phyloP scores from a whole-genome alignment of 2,113 vertebrate genomes.

The Lampris incognitus region DNA sequence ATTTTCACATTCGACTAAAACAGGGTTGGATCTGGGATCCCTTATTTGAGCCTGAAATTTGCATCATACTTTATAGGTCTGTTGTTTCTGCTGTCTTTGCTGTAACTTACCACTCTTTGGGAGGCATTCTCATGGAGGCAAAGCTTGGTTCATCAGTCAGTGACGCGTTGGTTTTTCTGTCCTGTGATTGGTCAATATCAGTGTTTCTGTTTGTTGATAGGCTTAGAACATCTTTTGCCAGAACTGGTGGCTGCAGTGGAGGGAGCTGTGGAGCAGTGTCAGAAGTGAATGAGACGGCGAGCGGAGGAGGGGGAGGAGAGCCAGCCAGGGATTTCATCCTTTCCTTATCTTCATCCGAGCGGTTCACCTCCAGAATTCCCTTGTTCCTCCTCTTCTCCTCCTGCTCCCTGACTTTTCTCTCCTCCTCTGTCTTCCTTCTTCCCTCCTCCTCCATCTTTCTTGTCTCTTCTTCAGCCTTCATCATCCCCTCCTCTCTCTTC shows the following conservation, averaged over 20 bases:
- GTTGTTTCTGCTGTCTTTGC: not conserved
- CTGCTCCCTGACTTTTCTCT: not conserved
- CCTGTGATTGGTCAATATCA: not conserved
- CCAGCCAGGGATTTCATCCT: constrained; percentile 55
- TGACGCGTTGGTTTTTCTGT: constrained; percentile 8
- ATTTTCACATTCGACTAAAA: no score
- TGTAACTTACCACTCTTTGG: constrained; percentile 67
- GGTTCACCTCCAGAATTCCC: constrained; percentile 52
- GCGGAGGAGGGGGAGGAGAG: constrained; percentile 3
- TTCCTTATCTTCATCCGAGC: constrained; percentile 76
- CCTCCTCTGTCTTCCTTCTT: not conserved
- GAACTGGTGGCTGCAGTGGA: constrained; percentile 11
- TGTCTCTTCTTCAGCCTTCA: not conserved
- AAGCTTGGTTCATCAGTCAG: constrained; percentile 24
- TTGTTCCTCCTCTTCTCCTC: constrained; percentile 23
- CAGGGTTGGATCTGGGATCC: no score
- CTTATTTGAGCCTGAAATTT: no score
- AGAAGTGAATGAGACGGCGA: not conserved
- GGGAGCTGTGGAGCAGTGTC: constrained; percentile 26
- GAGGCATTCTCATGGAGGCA: not conserved
- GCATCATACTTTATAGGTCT: not conserved
- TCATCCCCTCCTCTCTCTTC: not conserved
- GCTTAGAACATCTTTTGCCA: constrained; percentile 14
- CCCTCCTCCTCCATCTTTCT: not conserved
- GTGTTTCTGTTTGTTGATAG: constrained; percentile 23